A percentile compares a stretch with the other conserved stretches of the same genome.
Conservation (phyloP, 2,113 vertebrate genomes). For the Okapia johnstoni region DNA sequence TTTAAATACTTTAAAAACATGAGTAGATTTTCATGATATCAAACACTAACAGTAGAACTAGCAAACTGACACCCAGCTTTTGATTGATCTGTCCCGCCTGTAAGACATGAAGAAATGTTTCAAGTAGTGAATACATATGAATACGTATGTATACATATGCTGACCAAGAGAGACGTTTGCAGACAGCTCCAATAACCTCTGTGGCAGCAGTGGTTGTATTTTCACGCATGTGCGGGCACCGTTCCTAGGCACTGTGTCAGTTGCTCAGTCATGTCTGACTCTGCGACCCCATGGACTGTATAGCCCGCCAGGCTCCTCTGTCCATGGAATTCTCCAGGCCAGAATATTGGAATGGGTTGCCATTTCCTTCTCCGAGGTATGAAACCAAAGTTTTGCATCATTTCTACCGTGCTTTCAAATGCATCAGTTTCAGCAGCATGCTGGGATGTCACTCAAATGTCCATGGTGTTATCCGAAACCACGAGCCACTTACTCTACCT, state of each 20-base stretch:
- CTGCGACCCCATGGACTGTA: not conserved
- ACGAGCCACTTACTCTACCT: conserved; percentile 66
- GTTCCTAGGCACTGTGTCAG: too few relatives aligned
- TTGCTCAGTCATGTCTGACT: too few relatives aligned
- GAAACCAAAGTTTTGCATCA: conserved; percentile 70
- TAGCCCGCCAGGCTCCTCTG: not conserved
- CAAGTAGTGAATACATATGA: conserved; percentile 76
- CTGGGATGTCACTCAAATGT: conserved; percentile 58
- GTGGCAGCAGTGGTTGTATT: conserved; percentile 90
- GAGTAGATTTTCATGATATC: not conserved
- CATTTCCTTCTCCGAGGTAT: conserved; percentile 50
- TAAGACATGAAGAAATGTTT: conserved; percentile 93
- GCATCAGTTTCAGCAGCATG: conserved; percentile 63
- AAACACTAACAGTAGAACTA: conserved; percentile 87
- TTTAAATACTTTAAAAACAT: conserved; percentile 59
- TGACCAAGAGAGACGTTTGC: conserved; percentile 91
- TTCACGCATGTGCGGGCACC: conserved; percentile 80
- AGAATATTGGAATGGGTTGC: not conserved
- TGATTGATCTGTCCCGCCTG: conserved; percentile 87
- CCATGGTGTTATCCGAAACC: conserved; percentile 41
- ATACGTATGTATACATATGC: conserved; percentile 85
- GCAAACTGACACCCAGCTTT: conserved; percentile 93
- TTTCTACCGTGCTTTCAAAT: conserved; percentile 74
- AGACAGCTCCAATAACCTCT: conserved; percentile 93
- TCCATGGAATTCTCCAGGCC: not conserved